A percentile compares a stretch with the other conserved stretches of the same genome.
phyloP scores from a whole-genome alignment of 2,113 vertebrate genomes.

The Myotis davidii region DNA sequence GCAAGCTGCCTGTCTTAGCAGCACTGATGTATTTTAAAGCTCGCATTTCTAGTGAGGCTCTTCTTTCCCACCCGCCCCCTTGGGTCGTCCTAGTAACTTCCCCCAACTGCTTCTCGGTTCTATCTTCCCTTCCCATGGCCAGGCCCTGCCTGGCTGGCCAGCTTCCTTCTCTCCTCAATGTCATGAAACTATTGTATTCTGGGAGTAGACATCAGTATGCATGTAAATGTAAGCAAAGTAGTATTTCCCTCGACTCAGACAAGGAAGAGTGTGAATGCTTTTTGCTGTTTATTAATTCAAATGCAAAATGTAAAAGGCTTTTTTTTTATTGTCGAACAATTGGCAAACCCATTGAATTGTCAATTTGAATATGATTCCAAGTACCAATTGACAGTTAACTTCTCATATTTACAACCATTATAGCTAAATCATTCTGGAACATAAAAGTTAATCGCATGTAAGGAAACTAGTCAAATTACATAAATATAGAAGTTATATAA shows the following conservation, averaged over 20 bases:
- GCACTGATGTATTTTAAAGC: too few species aligned
- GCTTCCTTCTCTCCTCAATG: not conserved
- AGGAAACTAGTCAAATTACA: conserved; percentile 38
- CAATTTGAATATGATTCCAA: conserved; percentile 18
- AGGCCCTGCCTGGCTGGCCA: too few species aligned
- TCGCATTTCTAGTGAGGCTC: too few species aligned
- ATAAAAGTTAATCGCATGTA: conserved; percentile 52
- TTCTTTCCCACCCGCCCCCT: too few species aligned
- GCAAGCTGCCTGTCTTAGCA: too few species aligned
- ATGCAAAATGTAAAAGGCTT: not conserved
- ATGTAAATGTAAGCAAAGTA: not conserved
- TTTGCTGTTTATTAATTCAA: not conserved
- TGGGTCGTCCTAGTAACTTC: too few species aligned
- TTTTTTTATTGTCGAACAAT: not conserved
- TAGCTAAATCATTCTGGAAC: conserved; percentile 17
- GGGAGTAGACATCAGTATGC: not conserved
- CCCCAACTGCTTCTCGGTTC: too few species aligned
- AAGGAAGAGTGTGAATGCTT: not conserved
- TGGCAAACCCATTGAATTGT: not conserved
- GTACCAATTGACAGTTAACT: not conserved
- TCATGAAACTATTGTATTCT: not conserved
- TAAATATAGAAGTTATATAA: conserved; percentile 34
- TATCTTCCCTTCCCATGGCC: too few species aligned
- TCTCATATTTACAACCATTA: conserved; percentile 41
- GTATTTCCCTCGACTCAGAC: not conserved